Conservation (phyloP, 2,113 vertebrate species). For the Dasyurus viverrinus region DNA sequence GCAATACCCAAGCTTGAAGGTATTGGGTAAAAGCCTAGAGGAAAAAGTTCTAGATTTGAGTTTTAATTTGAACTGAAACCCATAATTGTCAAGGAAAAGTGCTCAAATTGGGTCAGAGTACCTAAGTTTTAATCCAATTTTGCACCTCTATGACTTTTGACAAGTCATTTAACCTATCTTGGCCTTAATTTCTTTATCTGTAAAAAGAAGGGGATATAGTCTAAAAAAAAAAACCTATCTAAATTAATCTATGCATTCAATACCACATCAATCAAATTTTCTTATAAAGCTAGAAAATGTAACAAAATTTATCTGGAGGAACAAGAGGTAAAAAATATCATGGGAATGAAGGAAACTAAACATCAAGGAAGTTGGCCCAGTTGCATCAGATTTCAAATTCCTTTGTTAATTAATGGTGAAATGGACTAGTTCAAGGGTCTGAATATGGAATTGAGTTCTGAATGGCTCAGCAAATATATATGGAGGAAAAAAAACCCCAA, state of each 20-base stretch:
- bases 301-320: not conserved
- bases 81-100: not conserved
- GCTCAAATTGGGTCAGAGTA: not conserved
- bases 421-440: not conserved
- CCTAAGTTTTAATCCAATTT: not conserved
- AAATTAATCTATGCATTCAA: not conserved
- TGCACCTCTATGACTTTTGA: not conserved
- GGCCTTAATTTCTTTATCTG: not conserved
- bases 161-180: not conserved
- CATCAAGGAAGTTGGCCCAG: not conserved
- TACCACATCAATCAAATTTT: not conserved
- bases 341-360: not conserved
- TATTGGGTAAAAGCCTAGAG: not conserved
- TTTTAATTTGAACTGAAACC: not conserved
- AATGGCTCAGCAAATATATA: not conserved
- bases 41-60: not conserved
- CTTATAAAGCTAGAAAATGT: not conserved
- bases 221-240: not conserved
- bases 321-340: not conserved
- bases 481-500: not conserved
- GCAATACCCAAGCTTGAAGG: not conserved
- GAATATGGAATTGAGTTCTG: not conserved
- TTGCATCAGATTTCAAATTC: not conserved
- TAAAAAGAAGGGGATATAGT: not conserved
- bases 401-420: not conserved